Evolutionary conservation across 2,113 vertebrate genomes (phyloP), one percentile per base, ranked within the genome.

Genomic region (Etheostoma cragini): DNA sequence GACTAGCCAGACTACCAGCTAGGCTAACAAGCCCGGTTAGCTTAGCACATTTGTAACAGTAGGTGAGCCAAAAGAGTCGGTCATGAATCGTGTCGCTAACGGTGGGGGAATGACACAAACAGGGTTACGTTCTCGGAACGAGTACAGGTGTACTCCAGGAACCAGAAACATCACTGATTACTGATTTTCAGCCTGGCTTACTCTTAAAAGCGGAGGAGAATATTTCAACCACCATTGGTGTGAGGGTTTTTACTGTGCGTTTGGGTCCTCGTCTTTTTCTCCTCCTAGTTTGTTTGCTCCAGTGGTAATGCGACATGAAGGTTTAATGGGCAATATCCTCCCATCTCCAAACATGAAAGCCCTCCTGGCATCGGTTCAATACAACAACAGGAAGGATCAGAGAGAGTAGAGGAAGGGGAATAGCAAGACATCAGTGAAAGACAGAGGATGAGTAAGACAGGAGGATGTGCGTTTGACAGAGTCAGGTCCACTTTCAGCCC

Each of bases 311-410:
- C 19, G 17, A 77, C 75, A 52, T 85, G 86, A 82, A 33, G 78
- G 45, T 75, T 87, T 81, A 85, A 90, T 85, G 82, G 75, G 22
- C 74, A 38, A 12, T n/a, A 35, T 52, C 60, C 26, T 66, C 24
- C 15, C 47, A 62, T 72, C 1, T 47, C 26, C 49, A 78, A n/a
- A 26, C 65, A 46, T 67, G 35, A 38, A 70, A 81, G 24, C 45
- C 63, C 61, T 50, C 22, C 67, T 83, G 84, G 77, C 67, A 64
- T 53, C 67, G 5, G 65, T 50, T 86, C 78, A 62, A 82, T 65
- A 83, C 67, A 21, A 69, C 68, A 66, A 81, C 74, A 83, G 77
- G 61, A 81, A 82, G 69, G 45, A 72, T 61, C 60, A 68, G 54
- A 75, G 68, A 17, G 35, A 2, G 13, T 33, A 38, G 66, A 52